Evolutionary conservation across 2,113 vertebrate species (phyloP), one percentile per base, ranked within the genome.

Genomic region (Micronycteris hirsuta): DNA sequence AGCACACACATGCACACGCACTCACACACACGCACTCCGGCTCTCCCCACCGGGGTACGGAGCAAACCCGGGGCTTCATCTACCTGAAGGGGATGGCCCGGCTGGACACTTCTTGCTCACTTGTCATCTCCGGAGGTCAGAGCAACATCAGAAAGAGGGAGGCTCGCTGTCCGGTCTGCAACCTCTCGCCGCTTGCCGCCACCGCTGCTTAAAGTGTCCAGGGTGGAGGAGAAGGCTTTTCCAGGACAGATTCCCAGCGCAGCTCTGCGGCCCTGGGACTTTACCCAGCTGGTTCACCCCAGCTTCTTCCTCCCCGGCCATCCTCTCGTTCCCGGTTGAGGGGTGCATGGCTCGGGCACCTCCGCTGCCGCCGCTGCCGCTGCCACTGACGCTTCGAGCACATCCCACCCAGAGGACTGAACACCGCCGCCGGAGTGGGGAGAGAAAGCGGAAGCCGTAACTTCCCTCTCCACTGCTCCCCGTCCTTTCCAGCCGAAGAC

Each of bases 51-150:
- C 19, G 94, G 96, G 91, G 96, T 36, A 31, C 41, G 17, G 65
- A 86, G 83, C 94, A 78, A 70, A 86, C 68, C 96, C 83, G 16
- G 36, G 74, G 95, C 96, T 91, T 71, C 93, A 31, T 88, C 96
- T 97, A 97, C 97, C 97, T 97, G 97, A 97, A 96, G 94, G 97
- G 94, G 86, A 74, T 71, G 95, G 93, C 77, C 95, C 11, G 78
- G 78, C 56, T 24, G 82, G 94, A 91, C 97, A 94, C 97, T 96
- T 96, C 92, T 83, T 9, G 92, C 93, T 92, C 93, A 95, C 96
- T 89, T 97, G 96, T 33, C 90, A 43, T 95, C 96, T 96, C 85
- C 58, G 2, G 96, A 93, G 95, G 93, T 95, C 96, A 82, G 70
- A 85, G 81, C 92, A 33, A 65, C 83, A 15, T 36, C 49, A n/a